Conservation (phyloP, 1,140 invertebrate genomes). For the Drosophila prosaltans region DNA sequence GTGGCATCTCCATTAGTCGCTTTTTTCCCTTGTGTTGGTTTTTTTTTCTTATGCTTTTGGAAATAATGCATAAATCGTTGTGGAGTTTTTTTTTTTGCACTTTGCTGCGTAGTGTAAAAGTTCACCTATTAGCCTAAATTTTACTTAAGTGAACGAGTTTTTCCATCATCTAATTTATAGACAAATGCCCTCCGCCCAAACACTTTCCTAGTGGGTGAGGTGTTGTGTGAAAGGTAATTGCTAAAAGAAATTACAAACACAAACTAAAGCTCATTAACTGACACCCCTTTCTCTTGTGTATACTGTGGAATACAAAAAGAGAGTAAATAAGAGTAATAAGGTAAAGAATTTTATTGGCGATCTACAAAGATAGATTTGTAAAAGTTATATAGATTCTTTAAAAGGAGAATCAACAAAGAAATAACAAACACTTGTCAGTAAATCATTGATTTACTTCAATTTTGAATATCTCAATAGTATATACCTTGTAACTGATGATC, state of each 20-base stretch:
- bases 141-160: constrained; percentile 47
- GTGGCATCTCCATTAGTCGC: constrained; percentile 11
- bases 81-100: constrained; percentile 25
- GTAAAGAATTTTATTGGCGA: too few species aligned
- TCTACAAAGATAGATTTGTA: too few species aligned
- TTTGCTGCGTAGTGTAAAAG: neutral
- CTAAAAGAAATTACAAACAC: constrained; percentile 19
- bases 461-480: too few species aligned
- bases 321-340: too few species aligned
- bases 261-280: constrained; percentile 22
- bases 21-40: constrained; percentile 23
- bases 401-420: too few species aligned
- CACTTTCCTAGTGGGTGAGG: too few species aligned
- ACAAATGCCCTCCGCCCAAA: constrained; percentile 24
- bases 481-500: neutral
- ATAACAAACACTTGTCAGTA: too few species aligned
- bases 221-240: constrained; percentile 38
- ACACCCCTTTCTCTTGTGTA: too few species aligned
- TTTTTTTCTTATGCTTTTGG: neutral
- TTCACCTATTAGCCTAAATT: constrained; percentile 41
- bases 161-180: constrained; percentile 41
- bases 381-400: too few species aligned
- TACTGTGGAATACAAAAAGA: too few species aligned
- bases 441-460: too few species aligned
- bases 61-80: constrained; percentile 7